Evolutionary conservation across 2,113 vertebrate species (phyloP).

Genomic region (Anthoscopus minutus): DNA sequence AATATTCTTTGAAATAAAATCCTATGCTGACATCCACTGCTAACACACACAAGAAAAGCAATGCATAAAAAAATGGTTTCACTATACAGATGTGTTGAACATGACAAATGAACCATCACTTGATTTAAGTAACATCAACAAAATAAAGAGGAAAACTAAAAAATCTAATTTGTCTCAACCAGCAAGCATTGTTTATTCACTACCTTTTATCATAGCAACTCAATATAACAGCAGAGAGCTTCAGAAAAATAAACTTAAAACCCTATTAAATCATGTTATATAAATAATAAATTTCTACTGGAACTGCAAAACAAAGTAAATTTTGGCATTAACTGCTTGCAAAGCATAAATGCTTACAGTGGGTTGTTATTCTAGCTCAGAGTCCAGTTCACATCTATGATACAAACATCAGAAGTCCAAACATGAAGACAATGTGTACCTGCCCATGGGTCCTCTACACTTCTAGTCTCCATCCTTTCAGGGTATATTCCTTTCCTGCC

Average conservation of each 20-base stretch:
- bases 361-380: background rate
- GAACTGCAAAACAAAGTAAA: background rate
- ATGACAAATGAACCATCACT: background rate
- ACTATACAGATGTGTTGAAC: background rate
- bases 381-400: background rate
- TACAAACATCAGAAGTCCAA: background rate
- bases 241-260: background rate
- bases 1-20: background rate
- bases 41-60: background rate
- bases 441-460: accelerated
- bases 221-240: background rate
- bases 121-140: background rate
- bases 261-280: background rate
- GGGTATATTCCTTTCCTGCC: background rate
- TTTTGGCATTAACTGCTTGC: background rate
- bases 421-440: background rate
- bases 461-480: background rate
- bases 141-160: background rate
- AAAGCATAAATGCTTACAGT: background rate
- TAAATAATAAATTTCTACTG: background rate
- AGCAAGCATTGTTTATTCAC: background rate
- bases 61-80: background rate
- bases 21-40: background rate
- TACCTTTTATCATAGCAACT: background rate
- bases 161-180: background rate